A percentile compares a stretch with the other conserved stretches of the same genome.
Conservation (phyloP, 2,797 vertebrate species). For the Siniperca scherzeri region DNA sequence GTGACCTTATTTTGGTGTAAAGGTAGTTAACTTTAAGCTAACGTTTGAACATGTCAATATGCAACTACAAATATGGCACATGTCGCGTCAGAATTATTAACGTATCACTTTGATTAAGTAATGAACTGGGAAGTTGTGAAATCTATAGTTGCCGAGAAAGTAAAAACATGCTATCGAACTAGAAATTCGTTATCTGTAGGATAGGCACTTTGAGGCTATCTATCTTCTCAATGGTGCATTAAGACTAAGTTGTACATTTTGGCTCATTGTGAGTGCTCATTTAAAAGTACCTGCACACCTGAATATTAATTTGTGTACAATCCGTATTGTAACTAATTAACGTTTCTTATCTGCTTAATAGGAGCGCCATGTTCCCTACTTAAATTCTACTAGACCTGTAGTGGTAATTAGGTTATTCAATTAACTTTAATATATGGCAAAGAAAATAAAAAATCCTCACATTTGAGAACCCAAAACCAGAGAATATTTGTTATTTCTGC, state of each 20-base stretch:
- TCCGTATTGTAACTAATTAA: not conserved
- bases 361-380: not conserved
- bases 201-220: not conserved
- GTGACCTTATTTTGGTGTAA: conserved; percentile 1
- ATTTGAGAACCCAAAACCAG: not conserved
- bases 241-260: too few relatives aligned
- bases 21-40: not conserved
- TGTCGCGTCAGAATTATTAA: not conserved
- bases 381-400: not conserved
- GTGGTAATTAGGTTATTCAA: not conserved
- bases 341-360: not conserved
- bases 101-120: fast-evolving
- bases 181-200: not conserved
- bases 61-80: fast-evolving
- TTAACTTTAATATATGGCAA: not conserved
- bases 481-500: not conserved
- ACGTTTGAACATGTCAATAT: not conserved
- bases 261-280: not conserved
- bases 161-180: fast-evolving
- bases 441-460: not conserved
- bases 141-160: not conserved
- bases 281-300: not conserved
- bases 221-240: not conserved
- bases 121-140: not conserved
- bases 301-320: not conserved